Conservation (phyloP, 37 sponge, comb jelly and placozoan genomes). For the Mnemiopsis leidyi region DNA sequence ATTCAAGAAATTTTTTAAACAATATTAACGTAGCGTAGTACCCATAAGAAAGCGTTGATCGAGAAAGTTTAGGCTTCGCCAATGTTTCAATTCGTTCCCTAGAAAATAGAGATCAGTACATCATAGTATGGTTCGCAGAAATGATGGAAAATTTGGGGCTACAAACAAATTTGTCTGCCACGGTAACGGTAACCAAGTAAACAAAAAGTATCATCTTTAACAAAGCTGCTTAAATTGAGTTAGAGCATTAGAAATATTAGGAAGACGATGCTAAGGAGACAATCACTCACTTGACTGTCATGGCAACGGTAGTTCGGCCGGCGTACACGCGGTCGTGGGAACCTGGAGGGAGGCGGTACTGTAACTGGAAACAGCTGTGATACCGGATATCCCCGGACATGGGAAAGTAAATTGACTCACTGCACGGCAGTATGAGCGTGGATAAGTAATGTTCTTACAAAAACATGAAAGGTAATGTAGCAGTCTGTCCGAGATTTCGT, state of each 20-base stretch:
- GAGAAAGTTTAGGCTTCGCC: conserved; percentile 54
- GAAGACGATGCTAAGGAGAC: not conserved
- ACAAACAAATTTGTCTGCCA: not conserved
- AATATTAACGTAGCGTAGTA: not conserved
- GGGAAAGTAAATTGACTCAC: no score
- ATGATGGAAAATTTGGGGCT: no score
- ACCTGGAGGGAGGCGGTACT: not conserved
- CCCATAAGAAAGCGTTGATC: conserved; percentile 58
- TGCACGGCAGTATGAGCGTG: no score
- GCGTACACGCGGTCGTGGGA: conserved; percentile 43
- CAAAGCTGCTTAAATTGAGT: not conserved
- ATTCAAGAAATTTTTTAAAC: not conserved
- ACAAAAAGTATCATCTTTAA: not conserved
- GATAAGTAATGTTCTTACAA: no score
- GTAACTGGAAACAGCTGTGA: not conserved
- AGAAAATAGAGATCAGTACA: not conserved
- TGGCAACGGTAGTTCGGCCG: conserved; percentile 57
- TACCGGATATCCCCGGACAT: not conserved
- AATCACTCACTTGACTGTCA: conserved; percentile 36
- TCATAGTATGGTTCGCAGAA: not conserved
- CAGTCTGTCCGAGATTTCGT: no score
- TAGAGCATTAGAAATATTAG: not conserved
- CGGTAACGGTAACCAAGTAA: not conserved
- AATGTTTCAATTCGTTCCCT: conserved; percentile 56
- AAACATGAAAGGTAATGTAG: no score